Conservation (phyloP, 2,113 vertebrate genomes). For the Stictonetta naevosa region DNA sequence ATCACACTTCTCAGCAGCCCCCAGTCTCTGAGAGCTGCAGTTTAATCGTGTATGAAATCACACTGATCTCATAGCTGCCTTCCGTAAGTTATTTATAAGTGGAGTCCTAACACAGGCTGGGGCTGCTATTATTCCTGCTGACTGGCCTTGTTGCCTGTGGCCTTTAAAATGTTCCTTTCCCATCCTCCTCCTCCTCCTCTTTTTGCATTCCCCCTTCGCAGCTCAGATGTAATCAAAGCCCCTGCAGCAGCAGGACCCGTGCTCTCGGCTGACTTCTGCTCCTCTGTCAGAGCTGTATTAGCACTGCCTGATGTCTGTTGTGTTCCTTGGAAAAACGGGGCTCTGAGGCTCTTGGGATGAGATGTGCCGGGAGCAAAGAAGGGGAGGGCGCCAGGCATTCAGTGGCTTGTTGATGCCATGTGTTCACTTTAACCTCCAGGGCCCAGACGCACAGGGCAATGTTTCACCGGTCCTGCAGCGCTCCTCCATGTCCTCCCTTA, state of each 20-base stretch:
- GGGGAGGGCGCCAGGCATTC: not conserved
- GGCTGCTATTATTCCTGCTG: conserved; percentile 1
- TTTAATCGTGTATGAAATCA: conserved; percentile 44
- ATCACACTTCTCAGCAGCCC: not conserved
- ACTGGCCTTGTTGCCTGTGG: conserved; percentile 1
- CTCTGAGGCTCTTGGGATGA: not conserved
- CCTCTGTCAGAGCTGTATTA: not conserved
- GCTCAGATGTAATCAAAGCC: not conserved
- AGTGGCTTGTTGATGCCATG: not conserved
- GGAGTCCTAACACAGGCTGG: not conserved
- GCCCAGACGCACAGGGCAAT: fast-evolving
- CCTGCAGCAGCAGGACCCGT: not conserved
- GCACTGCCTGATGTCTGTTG: not conserved
- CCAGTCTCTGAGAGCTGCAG: not conserved
- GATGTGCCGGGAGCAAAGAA: not conserved
- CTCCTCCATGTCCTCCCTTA: not conserved
- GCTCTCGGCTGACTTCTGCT: not conserved
- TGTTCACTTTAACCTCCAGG: not conserved
- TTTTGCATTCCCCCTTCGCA: not conserved
- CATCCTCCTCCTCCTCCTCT: not conserved
- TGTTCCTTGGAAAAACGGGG: not conserved
- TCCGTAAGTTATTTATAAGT: not conserved
- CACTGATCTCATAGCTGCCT: not conserved
- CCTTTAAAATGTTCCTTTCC: not conserved
- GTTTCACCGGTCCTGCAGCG: not conserved